Evolutionary conservation across 1,140 invertebrate species (phyloP), one percentile per base, ranked within the genome.

Genomic region (Rhynchophorus ferrugineus): DNA sequence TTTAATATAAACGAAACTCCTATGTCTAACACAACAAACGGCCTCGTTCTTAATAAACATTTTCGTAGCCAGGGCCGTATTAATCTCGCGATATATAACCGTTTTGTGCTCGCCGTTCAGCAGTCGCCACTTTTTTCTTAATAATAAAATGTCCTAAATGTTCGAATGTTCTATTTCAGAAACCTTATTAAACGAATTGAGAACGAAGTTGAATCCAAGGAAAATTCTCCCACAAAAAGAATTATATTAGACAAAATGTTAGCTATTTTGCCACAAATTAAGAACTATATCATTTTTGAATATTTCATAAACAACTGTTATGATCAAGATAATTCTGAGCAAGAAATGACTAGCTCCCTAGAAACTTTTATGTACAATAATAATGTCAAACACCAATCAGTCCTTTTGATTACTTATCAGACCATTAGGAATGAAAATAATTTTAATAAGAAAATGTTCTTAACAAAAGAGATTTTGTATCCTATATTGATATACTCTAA

Each of bases 401-500:
- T 41, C 11, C 44, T 44, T 35, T n/a, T 60, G 8, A 16, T 45
- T 11, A 48, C 44, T 34, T 17, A 34, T 8, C 16, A 46, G 5
- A 9, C 35, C 7, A 24, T 22, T 14, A 42, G 48, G 19, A 6
- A 3, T 7, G 17, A 39, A 7, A 42, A 38, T 7, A 22, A 3
- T 29, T 43, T 48, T 20, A 29, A 47, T 3, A 9, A 38, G 20
- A 50, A 49, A 18, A 54, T 49, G n/a, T 22, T 22, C 17, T 16
- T 58, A 3, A 24, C 35, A 6, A 39, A 57, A 11, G 16, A 36
- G 2, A 43, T 61, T 7, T 18, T 61, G 7, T 22, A 39, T 9
- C 18, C 44, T 11, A 14, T 63, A 14, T 60, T 63, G 44, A 47
- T 55, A 39, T 48, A 56, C 13, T 43, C 53, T 29, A 38, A 36